phyloP scores from a whole-genome alignment of 2,113 vertebrate genomes.

The Pimephales promelas region DNA sequence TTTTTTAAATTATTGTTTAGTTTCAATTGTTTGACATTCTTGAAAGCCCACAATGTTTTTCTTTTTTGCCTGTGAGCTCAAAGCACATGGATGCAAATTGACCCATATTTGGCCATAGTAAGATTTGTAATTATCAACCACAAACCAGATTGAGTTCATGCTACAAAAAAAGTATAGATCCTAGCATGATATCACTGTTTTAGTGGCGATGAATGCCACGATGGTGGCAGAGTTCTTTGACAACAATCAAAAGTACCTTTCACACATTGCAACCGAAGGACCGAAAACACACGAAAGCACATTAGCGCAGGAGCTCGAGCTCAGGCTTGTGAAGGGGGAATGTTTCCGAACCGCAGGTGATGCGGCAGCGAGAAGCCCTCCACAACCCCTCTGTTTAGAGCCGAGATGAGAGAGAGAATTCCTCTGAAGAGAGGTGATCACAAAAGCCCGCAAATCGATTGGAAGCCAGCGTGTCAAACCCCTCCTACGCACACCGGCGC shows the following conservation, averaged over 20 bases:
- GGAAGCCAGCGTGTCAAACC: constrained; percentile 71
- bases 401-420: constrained; percentile 45
- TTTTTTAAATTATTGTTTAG: no score
- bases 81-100: neutral
- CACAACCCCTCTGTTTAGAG: constrained; percentile 52
- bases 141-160: neutral
- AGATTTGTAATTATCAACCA: no score
- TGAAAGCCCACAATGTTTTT: neutral
- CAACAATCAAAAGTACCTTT: neutral
- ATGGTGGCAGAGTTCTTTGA: neutral
- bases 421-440: constrained; percentile 64
- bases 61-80: neutral
- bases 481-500: constrained; percentile 66
- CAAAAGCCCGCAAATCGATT: constrained; percentile 74
- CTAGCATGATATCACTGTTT: no score
- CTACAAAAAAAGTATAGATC: neutral
- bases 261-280: neutral
- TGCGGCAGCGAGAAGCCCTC: neutral
- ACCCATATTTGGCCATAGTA: no score
- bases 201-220: no score
- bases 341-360: neutral
- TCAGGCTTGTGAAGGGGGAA: neutral
- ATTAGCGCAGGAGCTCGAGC: neutral
- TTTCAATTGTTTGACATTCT: neutral
- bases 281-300: neutral